Base-by-base conservation (phyloP, 2,113 vertebrate species). In the Xiphias gladius region DNA sequence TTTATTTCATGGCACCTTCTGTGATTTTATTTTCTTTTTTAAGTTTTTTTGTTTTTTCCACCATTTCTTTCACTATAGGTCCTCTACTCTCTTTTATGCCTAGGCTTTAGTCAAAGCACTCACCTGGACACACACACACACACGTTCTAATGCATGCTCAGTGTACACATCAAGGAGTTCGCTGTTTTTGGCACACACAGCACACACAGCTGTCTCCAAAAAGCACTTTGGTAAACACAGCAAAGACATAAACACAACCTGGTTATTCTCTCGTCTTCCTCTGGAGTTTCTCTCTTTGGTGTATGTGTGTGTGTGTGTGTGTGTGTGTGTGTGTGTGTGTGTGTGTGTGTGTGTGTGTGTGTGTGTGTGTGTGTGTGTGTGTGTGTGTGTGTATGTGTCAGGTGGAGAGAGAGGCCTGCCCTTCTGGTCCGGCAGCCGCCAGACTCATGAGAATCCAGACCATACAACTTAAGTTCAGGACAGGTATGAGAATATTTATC, bases 391-490 rank as follows among this genome's bases (percentile, higher is more conserved):
- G 62, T 76, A 41, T 65, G 67, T 77, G n/a, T 1, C 89, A 97
- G 97, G 96, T 97, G 96, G 96, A 91, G 96, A 97, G 84, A 77
- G 92, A 79, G 95, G 93, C 2, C 90, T 95, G 10, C 90, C 92
- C 19, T 96, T 96, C 92, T 96, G 94, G 89, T 88, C 89, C 0
- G 91, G 93, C 4, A 93, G 85, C 76, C 93, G 91, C 13, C 80
- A 85, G 0, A 67, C 86, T 71, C 76, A 93, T 0, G 95, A 96
- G 58, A 96, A 89, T n/a, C n/a, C 0, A 94, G 96, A 57, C 91
- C 90, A 0, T 97, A 97, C 93, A 97, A 96, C 95, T n/a, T n/a
- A 96, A 96, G 86, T 97, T 96, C 91, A 94, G 95, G 82, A 96
- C 96, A 1, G 96, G 96, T 97, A 87, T 84, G 95, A 24, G 0